These are phyloP conservation scores for Pitta sordida DNA, from an alignment of 2,113 vertebrate species.

Conservation along the genomic window DNA sequence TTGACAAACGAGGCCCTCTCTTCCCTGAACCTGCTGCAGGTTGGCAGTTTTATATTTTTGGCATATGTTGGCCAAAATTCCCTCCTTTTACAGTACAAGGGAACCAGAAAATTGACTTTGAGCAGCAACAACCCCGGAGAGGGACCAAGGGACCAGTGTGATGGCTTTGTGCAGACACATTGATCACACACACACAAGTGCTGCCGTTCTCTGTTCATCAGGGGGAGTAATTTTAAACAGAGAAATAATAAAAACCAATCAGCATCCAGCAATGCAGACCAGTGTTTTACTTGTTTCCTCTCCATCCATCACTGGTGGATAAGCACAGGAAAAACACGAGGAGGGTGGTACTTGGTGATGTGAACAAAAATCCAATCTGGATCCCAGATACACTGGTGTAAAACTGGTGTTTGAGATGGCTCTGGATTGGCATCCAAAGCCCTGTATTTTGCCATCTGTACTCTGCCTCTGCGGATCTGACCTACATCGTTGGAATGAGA, in stretches of 20 bases:
- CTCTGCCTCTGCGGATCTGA: not conserved
- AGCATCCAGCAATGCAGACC: not conserved
- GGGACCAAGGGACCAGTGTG: not conserved
- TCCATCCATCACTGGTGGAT: not conserved
- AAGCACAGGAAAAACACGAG: not conserved
- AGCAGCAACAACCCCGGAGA: not conserved
- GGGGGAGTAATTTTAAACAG: not conserved
- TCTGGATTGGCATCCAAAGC: not conserved
- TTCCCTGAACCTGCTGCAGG: not conserved
- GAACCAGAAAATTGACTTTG: not conserved
- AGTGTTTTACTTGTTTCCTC: not conserved
- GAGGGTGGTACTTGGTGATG: not conserved
- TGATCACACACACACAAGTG: not conserved
- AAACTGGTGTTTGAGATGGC: not conserved
- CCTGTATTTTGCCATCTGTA: not conserved
- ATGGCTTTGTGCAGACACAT: not conserved
- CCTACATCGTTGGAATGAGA: not conserved
- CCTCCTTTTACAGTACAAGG: not conserved
- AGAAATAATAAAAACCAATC: not conserved
- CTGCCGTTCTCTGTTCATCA: not conserved
- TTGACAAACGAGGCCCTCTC: accelerated
- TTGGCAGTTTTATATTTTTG: not conserved
- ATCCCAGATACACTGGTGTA: not conserved
- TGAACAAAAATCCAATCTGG: not conserved
- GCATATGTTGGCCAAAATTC: not conserved